Base-by-base conservation (phyloP, 2,113 vertebrate species). In the Trichomycterus rosablanca region DNA sequence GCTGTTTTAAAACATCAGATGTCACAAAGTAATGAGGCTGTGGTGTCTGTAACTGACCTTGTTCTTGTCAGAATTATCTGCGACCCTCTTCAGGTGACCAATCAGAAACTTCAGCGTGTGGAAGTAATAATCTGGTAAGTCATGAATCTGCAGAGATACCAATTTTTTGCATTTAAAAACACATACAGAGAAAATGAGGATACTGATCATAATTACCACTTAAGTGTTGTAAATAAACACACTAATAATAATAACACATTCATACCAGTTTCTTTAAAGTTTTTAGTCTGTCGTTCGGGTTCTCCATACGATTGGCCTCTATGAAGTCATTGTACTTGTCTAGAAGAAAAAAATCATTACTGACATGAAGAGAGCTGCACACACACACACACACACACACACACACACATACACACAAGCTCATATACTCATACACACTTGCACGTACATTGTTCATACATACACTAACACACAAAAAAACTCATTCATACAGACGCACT, bases 261-360 rank as follows among this genome's bases (percentile, higher is more conserved):
- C 83, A 18, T 63, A 97, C 95, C 91, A 98, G 83, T 78, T 93
- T 97, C 78, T 93, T 81, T 73, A 98, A 88, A 0, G 91, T 96
- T 72, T 92, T 95, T 73, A 98, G 86, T 53, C 96, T 85, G 60
- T 95, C 92, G 1, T 92, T 89, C 1, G 93, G 83, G 0, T 87
- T 89, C 5, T 95, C 93, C 11, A 94, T 90, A 9, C 96, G 86
- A 76, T 97, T 98, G 75, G 96, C 93, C 34, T 98, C 95, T 0
- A 98, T 98, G 35, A 98, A 98, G 71, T 98, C 94, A 0, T 89
- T 95, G 83, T 98, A 98, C 59, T 96, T 97, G 70, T 96, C 95
- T 98, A 75, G 4, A 59, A 16, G 54, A 48, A 55, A 4, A 22
- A 20, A 18, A 23, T 4, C 7, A 22, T 2, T 5, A 18, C 51